Evolutionary conservation across 2,113 vertebrate species (phyloP).

Genomic region (Henicopernis longicauda): DNA sequence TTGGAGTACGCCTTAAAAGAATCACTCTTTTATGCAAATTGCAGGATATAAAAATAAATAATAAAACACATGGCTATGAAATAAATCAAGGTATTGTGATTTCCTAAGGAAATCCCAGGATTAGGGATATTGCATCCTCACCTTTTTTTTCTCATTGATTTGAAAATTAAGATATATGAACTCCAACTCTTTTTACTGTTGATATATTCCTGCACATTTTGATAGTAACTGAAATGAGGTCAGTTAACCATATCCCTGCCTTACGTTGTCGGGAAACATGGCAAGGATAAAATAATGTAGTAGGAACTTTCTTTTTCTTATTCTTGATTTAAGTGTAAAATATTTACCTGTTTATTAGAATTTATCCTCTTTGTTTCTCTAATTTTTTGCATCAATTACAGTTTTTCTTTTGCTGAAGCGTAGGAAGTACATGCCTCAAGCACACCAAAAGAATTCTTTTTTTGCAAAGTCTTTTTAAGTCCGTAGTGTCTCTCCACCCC

Average conservation of each 20-base stretch:
- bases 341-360: not conserved
- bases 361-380: not conserved
- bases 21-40: not conserved
- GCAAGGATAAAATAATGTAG: not conserved
- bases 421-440: not conserved
- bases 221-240: not conserved
- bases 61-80: not conserved
- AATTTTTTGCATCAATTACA: not conserved
- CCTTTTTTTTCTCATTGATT: not conserved
- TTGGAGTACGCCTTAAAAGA: not conserved
- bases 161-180: not conserved
- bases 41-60: not conserved
- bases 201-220: not conserved
- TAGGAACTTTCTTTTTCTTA: not conserved
- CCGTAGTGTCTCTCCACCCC: not conserved
- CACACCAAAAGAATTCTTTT: not conserved
- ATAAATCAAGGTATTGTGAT: not conserved
- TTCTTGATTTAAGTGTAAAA: not conserved
- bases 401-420: not conserved
- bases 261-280: accelerated
- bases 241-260: not conserved
- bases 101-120: not conserved
- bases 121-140: not conserved
- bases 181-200: not conserved
- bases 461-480: not conserved